Evolutionary conservation across 2,888 invertebrate genomes (phyloP).

Genomic region (Ischnus inquisitorius): DNA sequence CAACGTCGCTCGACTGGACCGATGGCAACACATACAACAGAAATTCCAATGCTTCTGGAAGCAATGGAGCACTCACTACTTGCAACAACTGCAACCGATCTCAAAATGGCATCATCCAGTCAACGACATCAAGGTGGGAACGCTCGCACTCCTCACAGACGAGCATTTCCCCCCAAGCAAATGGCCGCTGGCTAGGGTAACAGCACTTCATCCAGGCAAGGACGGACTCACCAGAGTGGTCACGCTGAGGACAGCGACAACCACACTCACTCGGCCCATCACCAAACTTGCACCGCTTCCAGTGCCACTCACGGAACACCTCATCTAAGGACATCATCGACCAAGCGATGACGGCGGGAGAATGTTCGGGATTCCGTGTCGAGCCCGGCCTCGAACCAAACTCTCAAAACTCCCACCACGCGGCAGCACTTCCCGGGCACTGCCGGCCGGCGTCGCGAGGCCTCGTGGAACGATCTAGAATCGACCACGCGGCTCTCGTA

Average conservation of each 20-base stretch:
- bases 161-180: neutral
- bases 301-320: no score
- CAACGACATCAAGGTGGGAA: neutral
- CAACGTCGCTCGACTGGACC: neutral
- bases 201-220: no score
- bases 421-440: neutral
- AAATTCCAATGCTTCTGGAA: neutral
- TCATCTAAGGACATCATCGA: no score
- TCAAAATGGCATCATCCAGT: constrained; percentile 3
- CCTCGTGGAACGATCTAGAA: neutral
- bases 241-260: neutral
- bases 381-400: no score
- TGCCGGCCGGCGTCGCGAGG: neutral
- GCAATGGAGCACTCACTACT: no score
- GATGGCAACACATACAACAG: neutral
- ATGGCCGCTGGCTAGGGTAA: neutral
- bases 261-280: neutral
- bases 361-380: no score
- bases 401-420: neutral
- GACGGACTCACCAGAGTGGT: constrained; percentile 13
- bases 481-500: neutral
- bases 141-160: neutral
- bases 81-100: neutral
- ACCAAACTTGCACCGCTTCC: no score
- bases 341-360: no score